A percentile compares a stretch with the other conserved stretches of the same genome.
Conservation (phyloP, 2,888 invertebrate genomes). For the Galeruca laticollis region DNA sequence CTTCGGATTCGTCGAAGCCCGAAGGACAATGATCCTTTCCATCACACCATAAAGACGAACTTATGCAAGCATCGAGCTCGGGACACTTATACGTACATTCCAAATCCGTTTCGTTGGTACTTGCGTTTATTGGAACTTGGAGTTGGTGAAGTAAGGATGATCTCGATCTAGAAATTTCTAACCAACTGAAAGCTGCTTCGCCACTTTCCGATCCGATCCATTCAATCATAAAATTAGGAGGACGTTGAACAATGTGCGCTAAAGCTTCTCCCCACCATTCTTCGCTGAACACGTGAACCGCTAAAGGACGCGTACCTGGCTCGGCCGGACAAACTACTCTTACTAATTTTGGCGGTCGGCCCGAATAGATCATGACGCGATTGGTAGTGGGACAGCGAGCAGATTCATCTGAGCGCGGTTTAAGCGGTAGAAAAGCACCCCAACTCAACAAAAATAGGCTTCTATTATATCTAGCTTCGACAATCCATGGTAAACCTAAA, state of each 20-base stretch:
- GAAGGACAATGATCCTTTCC: constrained; percentile 77
- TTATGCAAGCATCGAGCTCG: constrained; percentile 83
- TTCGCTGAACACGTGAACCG: constrained; percentile 83
- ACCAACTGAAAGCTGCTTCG: constrained; percentile 82
- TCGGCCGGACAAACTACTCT: constrained; percentile 80
- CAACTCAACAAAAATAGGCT: constrained; percentile 86
- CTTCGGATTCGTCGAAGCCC: constrained; percentile 79
- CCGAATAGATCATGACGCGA: constrained; percentile 84
- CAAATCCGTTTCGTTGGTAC: constrained; percentile 69
- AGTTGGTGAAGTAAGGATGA: constrained; percentile 73
- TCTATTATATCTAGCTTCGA: constrained; percentile 83
- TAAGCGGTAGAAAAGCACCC: constrained; percentile 80
- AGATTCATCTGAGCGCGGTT: constrained; percentile 73
- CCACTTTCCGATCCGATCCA: constrained; percentile 81
- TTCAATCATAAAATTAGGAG: constrained; percentile 75
- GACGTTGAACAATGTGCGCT: constrained; percentile 63
- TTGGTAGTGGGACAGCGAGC: constrained; percentile 82
- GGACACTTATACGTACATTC: constrained; percentile 77
- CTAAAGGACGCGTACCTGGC: constrained; percentile 74
- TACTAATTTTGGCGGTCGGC: constrained; percentile 74
- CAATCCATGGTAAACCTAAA: constrained; percentile 82
- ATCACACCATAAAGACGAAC: constrained; percentile 81
- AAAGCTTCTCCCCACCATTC: constrained; percentile 75
- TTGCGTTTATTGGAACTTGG: constrained; percentile 67
- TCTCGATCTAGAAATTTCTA: constrained; percentile 78